Evolutionary conservation across 2,888 invertebrate species (phyloP).

Genomic region (Morpho deidamia): DNA sequence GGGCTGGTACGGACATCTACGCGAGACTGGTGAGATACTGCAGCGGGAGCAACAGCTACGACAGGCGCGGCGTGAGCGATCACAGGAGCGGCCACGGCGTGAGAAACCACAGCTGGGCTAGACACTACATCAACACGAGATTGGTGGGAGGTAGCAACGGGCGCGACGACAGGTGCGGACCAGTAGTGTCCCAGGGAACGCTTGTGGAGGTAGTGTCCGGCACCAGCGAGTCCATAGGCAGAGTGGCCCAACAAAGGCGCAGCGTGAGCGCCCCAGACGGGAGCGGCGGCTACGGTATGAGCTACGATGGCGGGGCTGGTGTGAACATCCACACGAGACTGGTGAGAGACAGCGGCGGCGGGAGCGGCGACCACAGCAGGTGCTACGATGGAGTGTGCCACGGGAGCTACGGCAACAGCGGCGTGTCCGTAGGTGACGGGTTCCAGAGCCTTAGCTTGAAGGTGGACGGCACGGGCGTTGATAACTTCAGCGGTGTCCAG

Average conservation of each 20-base stretch:
- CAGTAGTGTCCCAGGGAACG: slow-evolving; percentile 34
- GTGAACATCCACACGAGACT: slow-evolving; percentile 50
- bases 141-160: slow-evolving; percentile 71
- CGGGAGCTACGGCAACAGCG: slow-evolving; percentile 26
- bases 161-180: slow-evolving; percentile 48
- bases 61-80: slow-evolving; percentile 31
- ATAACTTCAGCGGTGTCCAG: slow-evolving; percentile 72
- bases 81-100: slow-evolving; percentile 36
- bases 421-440: slow-evolving; percentile 36
- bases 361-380: slow-evolving; percentile 39
- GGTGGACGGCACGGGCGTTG: slow-evolving; percentile 65
- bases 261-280: slow-evolving; percentile 14
- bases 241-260: slow-evolving; percentile 13
- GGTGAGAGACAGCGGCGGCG: slow-evolving; percentile 41
- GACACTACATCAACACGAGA: slow-evolving; percentile 58
- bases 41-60: slow-evolving; percentile 24
- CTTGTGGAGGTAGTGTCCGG: slow-evolving; percentile 34
- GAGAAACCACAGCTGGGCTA: slow-evolving; percentile 30
- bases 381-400: slow-evolving; percentile 26
- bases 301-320: slow-evolving; percentile 30
- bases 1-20: slow-evolving; percentile 48
- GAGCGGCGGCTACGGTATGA: slow-evolving; percentile 15
- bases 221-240: slow-evolving; percentile 28
- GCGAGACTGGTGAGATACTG: slow-evolving; percentile 50
- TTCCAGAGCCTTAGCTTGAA: slow-evolving; percentile 69